Conservation (phyloP, 1,140 invertebrate genomes). For the Drosophila takahashii region DNA sequence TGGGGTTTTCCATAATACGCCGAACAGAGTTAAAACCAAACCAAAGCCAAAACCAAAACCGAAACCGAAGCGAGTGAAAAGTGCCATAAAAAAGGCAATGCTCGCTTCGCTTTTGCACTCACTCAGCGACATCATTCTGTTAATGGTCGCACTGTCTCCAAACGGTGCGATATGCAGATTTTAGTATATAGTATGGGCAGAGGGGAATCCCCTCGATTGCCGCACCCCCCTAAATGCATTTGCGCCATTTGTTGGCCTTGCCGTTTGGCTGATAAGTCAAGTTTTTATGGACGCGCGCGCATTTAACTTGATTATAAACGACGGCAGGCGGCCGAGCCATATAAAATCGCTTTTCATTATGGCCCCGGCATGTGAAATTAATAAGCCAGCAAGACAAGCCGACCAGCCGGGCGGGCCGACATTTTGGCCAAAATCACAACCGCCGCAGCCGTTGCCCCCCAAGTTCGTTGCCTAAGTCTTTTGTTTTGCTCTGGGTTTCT, state of each 20-base stretch:
- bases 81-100: conserved; percentile 75
- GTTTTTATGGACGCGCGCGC: conserved; percentile 72
- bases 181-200: not conserved
- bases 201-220: not conserved
- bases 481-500: conserved; percentile 57
- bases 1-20: conserved; percentile 40
- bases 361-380: conserved; percentile 74
- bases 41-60: conserved; percentile 16
- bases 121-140: conserved; percentile 76
- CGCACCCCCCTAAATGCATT: conserved; percentile 51
- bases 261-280: conserved; percentile 68
- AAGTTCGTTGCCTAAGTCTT: conserved; percentile 80
- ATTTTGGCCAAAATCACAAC: conserved; percentile 31
- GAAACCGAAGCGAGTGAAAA: conserved; percentile 66
- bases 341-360: conserved; percentile 81
- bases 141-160: conserved; percentile 73
- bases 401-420: conserved; percentile 9
- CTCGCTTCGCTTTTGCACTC: conserved; percentile 52
- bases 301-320: conserved; percentile 83
- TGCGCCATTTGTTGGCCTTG: conserved; percentile 66
- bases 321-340: conserved; percentile 73
- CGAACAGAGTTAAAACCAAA: conserved; percentile 22
- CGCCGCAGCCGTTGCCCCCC: too few species aligned
- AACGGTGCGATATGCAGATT: conserved; percentile 41
- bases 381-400: conserved; percentile 41